Conservation (phyloP, 2,888 invertebrate genomes). For the Limnephilus auricula region DNA sequence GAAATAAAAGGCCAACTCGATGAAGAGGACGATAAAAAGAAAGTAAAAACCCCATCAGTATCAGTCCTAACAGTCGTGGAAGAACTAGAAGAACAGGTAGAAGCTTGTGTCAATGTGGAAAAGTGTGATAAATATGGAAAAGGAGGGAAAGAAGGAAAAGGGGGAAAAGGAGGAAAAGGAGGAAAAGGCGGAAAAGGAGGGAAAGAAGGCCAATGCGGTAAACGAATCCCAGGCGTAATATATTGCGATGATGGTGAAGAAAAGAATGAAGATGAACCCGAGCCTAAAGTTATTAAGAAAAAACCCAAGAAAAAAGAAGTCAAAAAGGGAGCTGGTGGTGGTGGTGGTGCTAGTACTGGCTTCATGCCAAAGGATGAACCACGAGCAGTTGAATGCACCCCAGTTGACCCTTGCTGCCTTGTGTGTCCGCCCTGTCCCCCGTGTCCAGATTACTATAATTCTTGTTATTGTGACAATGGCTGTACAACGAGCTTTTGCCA, state of each 20-base stretch:
- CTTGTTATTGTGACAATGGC: slow-evolving; percentile 19
- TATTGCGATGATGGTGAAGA: background rate
- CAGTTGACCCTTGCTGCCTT: background rate
- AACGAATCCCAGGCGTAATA: background rate
- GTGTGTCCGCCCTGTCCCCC: background rate
- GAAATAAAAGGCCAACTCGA: background rate
- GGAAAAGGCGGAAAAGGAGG: background rate
- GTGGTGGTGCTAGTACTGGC: slow-evolving; percentile 24
- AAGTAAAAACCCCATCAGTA: background rate
- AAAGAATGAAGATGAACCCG: background rate
- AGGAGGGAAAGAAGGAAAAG: background rate
- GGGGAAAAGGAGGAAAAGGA: background rate
- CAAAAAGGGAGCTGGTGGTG: background rate
- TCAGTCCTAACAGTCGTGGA: background rate
- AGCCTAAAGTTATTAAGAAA: background rate
- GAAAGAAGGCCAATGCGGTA: background rate
- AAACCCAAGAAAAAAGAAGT: background rate
- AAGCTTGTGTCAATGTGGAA: background rate
- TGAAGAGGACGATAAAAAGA: slow-evolving; percentile 35
- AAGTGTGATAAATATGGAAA: background rate
- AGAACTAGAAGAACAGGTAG: background rate
- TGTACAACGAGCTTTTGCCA: background rate
- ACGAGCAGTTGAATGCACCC: background rate
- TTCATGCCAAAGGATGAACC: slow-evolving; percentile 19
- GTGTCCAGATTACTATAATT: slow-evolving; percentile 16